Conservation (phyloP, 2,888 invertebrate genomes). For the Hirtodrosophila trivittata region DNA sequence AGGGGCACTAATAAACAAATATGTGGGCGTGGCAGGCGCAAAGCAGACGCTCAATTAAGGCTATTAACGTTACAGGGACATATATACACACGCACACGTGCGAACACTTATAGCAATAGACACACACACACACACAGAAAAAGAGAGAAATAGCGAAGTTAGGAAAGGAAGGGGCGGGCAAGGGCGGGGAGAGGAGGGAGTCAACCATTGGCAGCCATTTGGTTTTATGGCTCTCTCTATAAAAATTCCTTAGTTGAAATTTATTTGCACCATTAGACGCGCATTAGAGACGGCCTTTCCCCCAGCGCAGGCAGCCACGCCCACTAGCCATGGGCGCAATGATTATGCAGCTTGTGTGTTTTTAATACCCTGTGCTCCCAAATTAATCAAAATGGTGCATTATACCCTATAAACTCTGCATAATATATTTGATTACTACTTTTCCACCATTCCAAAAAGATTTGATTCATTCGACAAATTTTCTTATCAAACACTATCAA, state of each 20-base stretch:
- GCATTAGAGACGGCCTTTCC: slow-evolving; percentile 69
- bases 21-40: slow-evolving; percentile 68
- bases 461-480: no score
- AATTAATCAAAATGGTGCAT: no score
- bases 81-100: slow-evolving; percentile 24
- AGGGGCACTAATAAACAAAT: slow-evolving; percentile 75
- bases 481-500: no score
- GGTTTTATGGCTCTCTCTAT: slow-evolving; percentile 75
- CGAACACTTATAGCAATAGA: not conserved
- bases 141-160: not conserved
- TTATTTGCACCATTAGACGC: slow-evolving; percentile 77
- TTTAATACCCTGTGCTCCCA: slow-evolving; percentile 22
- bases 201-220: slow-evolving; percentile 73
- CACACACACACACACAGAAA: slow-evolving; percentile 27
- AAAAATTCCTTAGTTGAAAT: slow-evolving; percentile 80
- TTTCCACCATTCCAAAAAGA: no score
- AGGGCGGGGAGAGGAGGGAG: slow-evolving; percentile 6
- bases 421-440: no score
- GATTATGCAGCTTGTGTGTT: slow-evolving; percentile 61
- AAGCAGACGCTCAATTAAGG: slow-evolving; percentile 76
- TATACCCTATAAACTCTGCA: not conserved
- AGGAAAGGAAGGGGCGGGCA: no score
- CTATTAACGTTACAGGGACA: slow-evolving; percentile 71
- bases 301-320: slow-evolving; percentile 43
- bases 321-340: slow-evolving; percentile 38